A percentile compares a stretch with the other conserved stretches of the same genome.
phyloP scores from a whole-genome alignment of 2,797 vertebrate species.

The Trematomus bernacchii region DNA sequence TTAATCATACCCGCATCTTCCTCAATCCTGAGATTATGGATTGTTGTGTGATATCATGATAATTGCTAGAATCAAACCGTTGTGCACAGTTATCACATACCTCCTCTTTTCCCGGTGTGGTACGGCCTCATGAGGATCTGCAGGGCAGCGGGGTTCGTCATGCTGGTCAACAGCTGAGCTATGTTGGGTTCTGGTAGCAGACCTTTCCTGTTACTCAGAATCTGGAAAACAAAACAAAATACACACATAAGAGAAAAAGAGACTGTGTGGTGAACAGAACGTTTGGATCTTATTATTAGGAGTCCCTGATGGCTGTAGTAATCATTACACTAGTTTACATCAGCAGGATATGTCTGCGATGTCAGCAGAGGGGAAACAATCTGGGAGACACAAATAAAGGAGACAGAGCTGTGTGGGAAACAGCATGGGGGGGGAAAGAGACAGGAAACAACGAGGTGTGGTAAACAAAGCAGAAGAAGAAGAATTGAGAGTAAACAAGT shows the following conservation, averaged over 20 bases:
- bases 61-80: too few relatives aligned
- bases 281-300: constrained; percentile 73
- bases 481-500: background rate
- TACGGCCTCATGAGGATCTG: constrained; percentile 95
- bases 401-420: constrained; percentile 19
- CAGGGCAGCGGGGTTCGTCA: constrained; percentile 94
- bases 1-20: too few relatives aligned
- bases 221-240: constrained; percentile 77
- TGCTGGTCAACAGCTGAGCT: constrained; percentile 93
- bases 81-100: constrained; percentile 61
- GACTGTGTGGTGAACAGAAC: constrained; percentile 19
- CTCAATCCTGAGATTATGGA: too few relatives aligned
- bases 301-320: constrained; percentile 61
- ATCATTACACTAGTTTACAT: constrained; percentile 78
- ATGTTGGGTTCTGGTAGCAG: constrained; percentile 95
- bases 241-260: constrained; percentile 27
- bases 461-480: background rate
- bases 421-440: background rate
- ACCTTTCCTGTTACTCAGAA: constrained; percentile 93
- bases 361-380: constrained; percentile 57
- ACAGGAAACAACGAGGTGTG: background rate
- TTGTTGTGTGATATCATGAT: too few relatives aligned
- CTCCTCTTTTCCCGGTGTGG: constrained; percentile 89
- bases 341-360: constrained; percentile 65
- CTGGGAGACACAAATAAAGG: constrained; percentile 30